Conservation (phyloP, 1,140 invertebrate genomes). For the Macrotrachela quadricornifera region DNA sequence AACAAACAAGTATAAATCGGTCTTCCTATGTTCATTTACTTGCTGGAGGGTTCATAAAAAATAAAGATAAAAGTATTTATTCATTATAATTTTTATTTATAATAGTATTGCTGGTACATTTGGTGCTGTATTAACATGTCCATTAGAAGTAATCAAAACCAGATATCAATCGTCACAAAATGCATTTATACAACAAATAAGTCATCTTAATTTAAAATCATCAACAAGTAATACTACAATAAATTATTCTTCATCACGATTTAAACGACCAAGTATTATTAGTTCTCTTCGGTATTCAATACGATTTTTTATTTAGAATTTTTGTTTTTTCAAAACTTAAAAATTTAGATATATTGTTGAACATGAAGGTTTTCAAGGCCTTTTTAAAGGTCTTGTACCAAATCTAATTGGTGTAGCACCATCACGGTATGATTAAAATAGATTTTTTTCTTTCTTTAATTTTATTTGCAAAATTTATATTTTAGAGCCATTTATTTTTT, state of each 20-base stretch:
- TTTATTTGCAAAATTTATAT: constrained; percentile 10
- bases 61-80: too few species aligned
- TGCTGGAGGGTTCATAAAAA: too few species aligned
- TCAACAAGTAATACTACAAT: background rate
- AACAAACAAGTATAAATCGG: too few species aligned
- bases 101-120: constrained; percentile 70
- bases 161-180: constrained; percentile 53
- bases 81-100: too few species aligned
- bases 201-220: background rate
- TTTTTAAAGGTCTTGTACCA: constrained; percentile 91
- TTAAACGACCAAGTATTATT: background rate
- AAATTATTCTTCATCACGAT: background rate
- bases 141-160: constrained; percentile 93
- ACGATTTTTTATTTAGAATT: too few species aligned
- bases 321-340: too few species aligned
- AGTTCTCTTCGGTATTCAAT: too few species aligned
- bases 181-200: background rate
- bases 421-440: constrained; percentile 37
- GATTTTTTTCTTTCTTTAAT: background rate
- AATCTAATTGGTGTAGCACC: constrained; percentile 93
- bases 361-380: constrained; percentile 65
- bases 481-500: constrained; percentile 89
- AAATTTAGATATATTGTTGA: constrained; percentile 57
- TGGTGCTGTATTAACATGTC: constrained; percentile 86
- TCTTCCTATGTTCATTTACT: too few species aligned